Evolutionary conservation across 2,113 vertebrate species (phyloP).

Genomic region (Orientallactaga bullata): DNA sequence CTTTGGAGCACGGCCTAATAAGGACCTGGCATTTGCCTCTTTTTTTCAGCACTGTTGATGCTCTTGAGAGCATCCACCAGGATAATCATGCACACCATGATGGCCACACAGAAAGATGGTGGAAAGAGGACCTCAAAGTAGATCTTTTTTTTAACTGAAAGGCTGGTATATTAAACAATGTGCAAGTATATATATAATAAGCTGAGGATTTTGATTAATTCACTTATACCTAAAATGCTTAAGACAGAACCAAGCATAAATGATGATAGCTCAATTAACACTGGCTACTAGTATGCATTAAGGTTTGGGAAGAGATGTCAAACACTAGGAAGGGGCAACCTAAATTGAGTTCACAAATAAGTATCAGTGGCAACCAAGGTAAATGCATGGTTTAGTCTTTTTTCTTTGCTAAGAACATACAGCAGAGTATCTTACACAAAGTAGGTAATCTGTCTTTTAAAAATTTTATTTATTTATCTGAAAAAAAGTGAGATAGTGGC

Average conservation of each 20-base stretch:
- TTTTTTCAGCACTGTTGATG: too few species aligned
- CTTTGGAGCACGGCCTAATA: too few species aligned
- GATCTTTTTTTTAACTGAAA: conserved; percentile 7
- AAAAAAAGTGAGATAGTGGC: too few species aligned
- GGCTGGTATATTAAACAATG: not conserved
- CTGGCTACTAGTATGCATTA: not conserved
- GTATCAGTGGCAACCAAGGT: not conserved
- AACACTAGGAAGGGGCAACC: not conserved
- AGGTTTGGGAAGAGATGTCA: not conserved
- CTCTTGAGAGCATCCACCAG: too few species aligned
- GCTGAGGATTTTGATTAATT: not conserved
- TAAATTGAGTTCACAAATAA: not conserved
- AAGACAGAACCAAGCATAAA: not conserved
- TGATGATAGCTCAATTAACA: conserved; percentile 11
- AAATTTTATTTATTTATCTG: too few species aligned
- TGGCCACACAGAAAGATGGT: too few species aligned
- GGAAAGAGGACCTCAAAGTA: not conserved
- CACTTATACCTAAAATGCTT: not conserved
- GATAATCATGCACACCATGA: too few species aligned
- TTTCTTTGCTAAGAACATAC: not conserved
- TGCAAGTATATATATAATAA: conserved; percentile 8
- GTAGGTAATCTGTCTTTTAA: not conserved
- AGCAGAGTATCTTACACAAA: not conserved
- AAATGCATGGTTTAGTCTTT: not conserved
- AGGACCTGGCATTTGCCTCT: too few species aligned